Conservation (phyloP, 2,888 invertebrate species). For the Xestia rhomboidea region DNA sequence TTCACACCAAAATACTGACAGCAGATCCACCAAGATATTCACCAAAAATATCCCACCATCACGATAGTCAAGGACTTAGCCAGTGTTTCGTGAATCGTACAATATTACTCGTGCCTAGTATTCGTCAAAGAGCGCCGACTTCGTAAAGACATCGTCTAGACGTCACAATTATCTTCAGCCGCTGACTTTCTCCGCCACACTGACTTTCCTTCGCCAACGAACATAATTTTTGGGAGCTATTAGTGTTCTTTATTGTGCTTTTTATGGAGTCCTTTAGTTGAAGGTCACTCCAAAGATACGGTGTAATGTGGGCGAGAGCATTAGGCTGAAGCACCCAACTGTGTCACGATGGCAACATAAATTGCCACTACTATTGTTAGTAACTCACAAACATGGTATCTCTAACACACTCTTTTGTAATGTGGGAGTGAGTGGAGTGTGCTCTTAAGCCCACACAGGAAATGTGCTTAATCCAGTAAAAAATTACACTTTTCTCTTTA, state of each 20-base stretch:
- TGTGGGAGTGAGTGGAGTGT: neutral
- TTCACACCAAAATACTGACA: neutral
- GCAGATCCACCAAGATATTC: neutral
- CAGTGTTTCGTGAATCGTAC: constrained; percentile 1
- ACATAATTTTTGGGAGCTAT: constrained; percentile 26
- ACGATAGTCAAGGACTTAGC: neutral
- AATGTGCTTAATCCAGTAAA: neutral
- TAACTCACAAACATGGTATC: neutral
- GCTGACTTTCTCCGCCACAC: constrained; percentile 25
- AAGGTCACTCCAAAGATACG: constrained; percentile 15
- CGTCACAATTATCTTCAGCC: constrained; percentile 50
- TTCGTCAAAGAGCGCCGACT: constrained; percentile 27
- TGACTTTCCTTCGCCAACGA: constrained; percentile 20
- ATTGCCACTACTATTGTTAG: constrained; percentile 10
- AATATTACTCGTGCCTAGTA: constrained; percentile 1
- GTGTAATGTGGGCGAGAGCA: constrained; percentile 14
- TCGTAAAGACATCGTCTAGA: constrained; percentile 49
- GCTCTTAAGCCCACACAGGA: neutral
- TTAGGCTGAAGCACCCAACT: constrained; percentile 26
- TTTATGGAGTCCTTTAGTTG: constrained; percentile 18
- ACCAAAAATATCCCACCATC: neutral
- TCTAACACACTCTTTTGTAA: constrained; percentile 1
- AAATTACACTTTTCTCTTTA: neutral
- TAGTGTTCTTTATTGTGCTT: constrained; percentile 29
- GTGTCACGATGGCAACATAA: constrained; percentile 11